A percentile compares a stretch with the other conserved stretches of the same genome.
These are phyloP conservation scores for Aotus griseimembra DNA, from an alignment of 2,797 vertebrate species.

Conservation along the genomic window DNA sequence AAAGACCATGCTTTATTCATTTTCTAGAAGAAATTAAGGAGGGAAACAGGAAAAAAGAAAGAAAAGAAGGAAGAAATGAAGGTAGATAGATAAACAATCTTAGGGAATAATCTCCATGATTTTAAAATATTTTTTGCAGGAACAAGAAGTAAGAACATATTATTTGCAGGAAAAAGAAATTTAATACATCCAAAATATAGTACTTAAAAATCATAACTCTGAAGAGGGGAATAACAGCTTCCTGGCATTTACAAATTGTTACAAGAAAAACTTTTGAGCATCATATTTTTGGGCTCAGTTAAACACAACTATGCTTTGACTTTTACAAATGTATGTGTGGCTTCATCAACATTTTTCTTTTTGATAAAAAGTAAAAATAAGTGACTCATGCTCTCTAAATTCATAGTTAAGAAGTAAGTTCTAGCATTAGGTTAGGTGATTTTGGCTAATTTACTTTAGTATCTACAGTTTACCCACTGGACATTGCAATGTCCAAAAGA, in stretches of 20 bases:
- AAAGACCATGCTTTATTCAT: not conserved
- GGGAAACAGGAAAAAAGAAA: not conserved
- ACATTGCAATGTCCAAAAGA: not conserved
- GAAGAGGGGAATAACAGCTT: not conserved
- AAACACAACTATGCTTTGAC: conserved; percentile 7
- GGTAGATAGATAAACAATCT: not conserved
- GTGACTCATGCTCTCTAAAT: not conserved
- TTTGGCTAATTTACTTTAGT: not conserved
- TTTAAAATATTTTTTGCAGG: not conserved
- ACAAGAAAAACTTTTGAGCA: not conserved
- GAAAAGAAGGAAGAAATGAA: not conserved
- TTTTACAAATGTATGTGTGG: not conserved
- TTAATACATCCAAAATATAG: conserved; percentile 27
- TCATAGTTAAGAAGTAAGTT: not conserved
- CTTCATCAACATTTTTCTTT: conserved; percentile 33
- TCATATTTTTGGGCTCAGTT: conserved; percentile 19
- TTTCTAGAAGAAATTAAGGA: not conserved
- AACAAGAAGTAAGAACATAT: not conserved
- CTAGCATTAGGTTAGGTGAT: not conserved
- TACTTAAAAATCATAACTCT: conserved; percentile 5
- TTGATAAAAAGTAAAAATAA: conserved; percentile 42
- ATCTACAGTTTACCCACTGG: not conserved
- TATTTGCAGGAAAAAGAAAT: not conserved
- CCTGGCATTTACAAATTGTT: not conserved
- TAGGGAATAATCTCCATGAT: conserved; percentile 4